phyloP scores from a whole-genome alignment of 2,888 invertebrate genomes.

The Tryphoninae sp. region DNA sequence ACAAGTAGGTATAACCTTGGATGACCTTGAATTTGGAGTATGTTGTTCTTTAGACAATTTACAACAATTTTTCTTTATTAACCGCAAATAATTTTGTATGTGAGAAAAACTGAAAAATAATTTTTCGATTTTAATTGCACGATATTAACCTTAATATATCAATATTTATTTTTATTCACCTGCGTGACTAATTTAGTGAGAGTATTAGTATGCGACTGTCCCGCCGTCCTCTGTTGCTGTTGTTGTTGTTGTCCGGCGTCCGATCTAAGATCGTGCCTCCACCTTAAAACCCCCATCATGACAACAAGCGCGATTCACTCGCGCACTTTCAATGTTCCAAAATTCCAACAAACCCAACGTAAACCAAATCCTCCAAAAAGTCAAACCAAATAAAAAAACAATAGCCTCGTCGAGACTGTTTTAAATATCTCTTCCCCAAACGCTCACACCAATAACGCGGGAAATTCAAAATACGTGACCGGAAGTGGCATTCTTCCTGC shows the following conservation, averaged over 20 bases:
- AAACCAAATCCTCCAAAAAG: constrained; percentile 1
- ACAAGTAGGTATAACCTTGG: too few relatives aligned
- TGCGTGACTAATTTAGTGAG: constrained; percentile 79
- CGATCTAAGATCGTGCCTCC: constrained; percentile 81
- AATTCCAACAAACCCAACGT: not conserved
- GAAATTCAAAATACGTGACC: constrained; percentile 24
- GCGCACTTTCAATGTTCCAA: constrained; percentile 18
- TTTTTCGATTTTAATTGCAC: too few relatives aligned
- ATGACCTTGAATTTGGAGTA: too few relatives aligned
- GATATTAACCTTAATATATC: too few relatives aligned
- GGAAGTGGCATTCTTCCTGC: constrained; percentile 36
- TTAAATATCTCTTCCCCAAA: not conserved
- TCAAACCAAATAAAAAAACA: not conserved
- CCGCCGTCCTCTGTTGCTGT: constrained; percentile 71
- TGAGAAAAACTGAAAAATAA: too few relatives aligned
- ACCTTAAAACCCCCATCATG: constrained; percentile 81
- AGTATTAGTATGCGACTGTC: constrained; percentile 75
- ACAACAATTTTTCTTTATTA: too few relatives aligned
- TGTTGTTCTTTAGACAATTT: too few relatives aligned
- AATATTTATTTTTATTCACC: constrained; percentile 69
- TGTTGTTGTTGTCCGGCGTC: constrained; percentile 75
- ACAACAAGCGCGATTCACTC: constrained; percentile 62
- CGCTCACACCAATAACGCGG: constrained; percentile 1
- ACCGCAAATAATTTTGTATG: too few relatives aligned
- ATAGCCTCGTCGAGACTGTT: not conserved